Conservation (phyloP, 1,140 invertebrate genomes). For the Euwallacea fornicatus region DNA sequence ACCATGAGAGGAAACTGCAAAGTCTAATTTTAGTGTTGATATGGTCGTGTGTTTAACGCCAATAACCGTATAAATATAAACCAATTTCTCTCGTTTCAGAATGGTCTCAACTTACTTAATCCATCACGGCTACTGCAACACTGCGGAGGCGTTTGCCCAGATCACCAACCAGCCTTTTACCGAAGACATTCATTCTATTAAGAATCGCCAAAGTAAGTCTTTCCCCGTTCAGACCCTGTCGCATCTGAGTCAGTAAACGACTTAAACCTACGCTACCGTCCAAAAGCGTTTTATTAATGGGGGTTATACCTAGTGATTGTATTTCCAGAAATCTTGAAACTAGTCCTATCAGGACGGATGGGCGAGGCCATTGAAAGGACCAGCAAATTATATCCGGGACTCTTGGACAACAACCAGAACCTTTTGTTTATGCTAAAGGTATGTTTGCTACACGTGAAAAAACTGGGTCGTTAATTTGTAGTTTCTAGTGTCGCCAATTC, state of each 20-base stretch:
- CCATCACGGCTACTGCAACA: slow-evolving; percentile 95
- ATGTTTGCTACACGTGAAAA: not conserved
- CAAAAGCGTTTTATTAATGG: too few relatives aligned
- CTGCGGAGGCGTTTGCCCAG: slow-evolving; percentile 93
- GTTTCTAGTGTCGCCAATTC: slow-evolving; percentile 82
- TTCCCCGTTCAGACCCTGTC: too few relatives aligned
- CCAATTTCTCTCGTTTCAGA: slow-evolving; percentile 58
- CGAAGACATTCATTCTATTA: slow-evolving; percentile 93
- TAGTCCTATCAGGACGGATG: slow-evolving; percentile 89
- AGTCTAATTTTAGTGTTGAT: too few relatives aligned
- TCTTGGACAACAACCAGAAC: slow-evolving; percentile 87
- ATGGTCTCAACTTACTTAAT: slow-evolving; percentile 97
- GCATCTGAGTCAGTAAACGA: too few relatives aligned
- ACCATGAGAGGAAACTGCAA: too few relatives aligned
- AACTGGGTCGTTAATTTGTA: not conserved
- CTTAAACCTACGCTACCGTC: too few relatives aligned
- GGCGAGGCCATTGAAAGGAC: slow-evolving; percentile 93
- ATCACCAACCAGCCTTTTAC: slow-evolving; percentile 87
- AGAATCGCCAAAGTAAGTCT: slow-evolving; percentile 91
- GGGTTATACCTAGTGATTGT: slow-evolving; percentile 25
- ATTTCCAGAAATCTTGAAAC: slow-evolving; percentile 84
- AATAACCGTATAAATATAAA: not conserved
- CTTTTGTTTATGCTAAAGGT: slow-evolving; percentile 88
- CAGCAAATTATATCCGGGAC: slow-evolving; percentile 83
- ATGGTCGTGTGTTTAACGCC: too few relatives aligned